Evolutionary conservation across 2,797 vertebrate genomes (phyloP).

Genomic region (Thunnus albacares): DNA sequence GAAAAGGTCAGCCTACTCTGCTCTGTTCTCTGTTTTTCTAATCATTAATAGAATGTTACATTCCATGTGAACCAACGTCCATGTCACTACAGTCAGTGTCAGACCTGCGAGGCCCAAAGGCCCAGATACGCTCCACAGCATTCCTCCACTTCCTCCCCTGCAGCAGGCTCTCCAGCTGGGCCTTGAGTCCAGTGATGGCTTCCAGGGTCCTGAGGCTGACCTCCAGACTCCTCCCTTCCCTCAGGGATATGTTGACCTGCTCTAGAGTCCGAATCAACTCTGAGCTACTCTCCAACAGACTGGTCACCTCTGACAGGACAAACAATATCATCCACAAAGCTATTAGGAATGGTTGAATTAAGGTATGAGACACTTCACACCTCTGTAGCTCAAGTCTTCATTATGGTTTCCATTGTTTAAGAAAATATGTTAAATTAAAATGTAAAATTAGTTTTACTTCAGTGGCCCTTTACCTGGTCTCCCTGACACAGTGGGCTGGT

Average conservation of each 20-base stretch:
- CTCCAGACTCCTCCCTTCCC: conserved; percentile 87
- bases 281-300: conserved; percentile 90
- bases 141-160: conserved; percentile 94
- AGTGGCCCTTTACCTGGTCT: neutral
- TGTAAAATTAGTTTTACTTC: neutral
- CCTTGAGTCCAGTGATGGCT: conserved; percentile 88
- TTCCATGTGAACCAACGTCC: conserved; percentile 1
- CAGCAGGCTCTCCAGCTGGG: conserved; percentile 87
- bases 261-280: conserved; percentile 94
- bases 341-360: neutral
- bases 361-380: neutral
- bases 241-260: conserved; percentile 88
- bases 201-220: conserved; percentile 87
- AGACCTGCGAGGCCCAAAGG: conserved; percentile 94
- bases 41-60: neutral
- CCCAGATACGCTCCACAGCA: conserved; percentile 92
- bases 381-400: neutral
- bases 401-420: neutral
- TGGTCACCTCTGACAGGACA: conserved; percentile 83
- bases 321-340: neutral
- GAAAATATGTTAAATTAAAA: neutral
- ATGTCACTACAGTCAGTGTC: neutral
- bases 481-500: neutral
- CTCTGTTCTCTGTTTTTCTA: neutral
- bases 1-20: neutral